Conservation (phyloP, 1,140 invertebrate genomes). For the Drosophila azteca region DNA sequence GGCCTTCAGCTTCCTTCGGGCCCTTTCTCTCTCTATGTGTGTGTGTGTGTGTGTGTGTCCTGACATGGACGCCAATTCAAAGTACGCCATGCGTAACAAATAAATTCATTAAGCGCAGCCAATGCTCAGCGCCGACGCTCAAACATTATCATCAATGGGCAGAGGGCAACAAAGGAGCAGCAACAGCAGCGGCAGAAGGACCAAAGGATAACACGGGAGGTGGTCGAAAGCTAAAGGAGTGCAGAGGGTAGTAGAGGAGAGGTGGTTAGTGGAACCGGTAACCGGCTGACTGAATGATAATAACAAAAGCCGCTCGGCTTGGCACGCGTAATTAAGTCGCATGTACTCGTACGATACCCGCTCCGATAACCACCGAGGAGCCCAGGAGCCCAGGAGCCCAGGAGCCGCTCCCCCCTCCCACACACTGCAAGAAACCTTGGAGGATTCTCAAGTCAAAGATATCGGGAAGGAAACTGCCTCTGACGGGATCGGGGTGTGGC, state of each 20-base stretch:
- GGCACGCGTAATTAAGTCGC: slow-evolving; percentile 79
- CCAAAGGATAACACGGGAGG: background rate
- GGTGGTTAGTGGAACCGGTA: slow-evolving; percentile 38
- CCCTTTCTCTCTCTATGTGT: background rate
- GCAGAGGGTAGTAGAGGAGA: background rate
- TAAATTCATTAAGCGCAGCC: slow-evolving; percentile 88
- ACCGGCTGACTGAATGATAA: slow-evolving; percentile 74
- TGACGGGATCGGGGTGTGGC: too few relatives aligned
- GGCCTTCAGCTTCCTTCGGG: slow-evolving; percentile 12
- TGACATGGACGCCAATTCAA: slow-evolving; percentile 74
- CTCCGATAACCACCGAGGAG: too few relatives aligned
- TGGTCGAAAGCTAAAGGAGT: background rate
- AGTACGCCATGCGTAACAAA: slow-evolving; percentile 82
- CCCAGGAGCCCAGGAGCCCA: slow-evolving; percentile 21
- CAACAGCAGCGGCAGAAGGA: background rate
- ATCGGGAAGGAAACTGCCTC: too few relatives aligned
- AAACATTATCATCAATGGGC: slow-evolving; percentile 73
- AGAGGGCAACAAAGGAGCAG: slow-evolving; percentile 47
- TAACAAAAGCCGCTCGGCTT: slow-evolving; percentile 74
- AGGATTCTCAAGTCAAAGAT: too few relatives aligned
- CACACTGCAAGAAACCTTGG: too few relatives aligned
- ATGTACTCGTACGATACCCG: slow-evolving; percentile 42
- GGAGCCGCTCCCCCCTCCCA: slow-evolving; percentile 5
- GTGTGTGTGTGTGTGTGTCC: slow-evolving; percentile 9
- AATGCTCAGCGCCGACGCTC: slow-evolving; percentile 62